Percentiles rank a stretch among this genome's conserved stretches.
phyloP scores from a whole-genome alignment of 1,140 invertebrate species.

The Anadara kagoshimensis region DNA sequence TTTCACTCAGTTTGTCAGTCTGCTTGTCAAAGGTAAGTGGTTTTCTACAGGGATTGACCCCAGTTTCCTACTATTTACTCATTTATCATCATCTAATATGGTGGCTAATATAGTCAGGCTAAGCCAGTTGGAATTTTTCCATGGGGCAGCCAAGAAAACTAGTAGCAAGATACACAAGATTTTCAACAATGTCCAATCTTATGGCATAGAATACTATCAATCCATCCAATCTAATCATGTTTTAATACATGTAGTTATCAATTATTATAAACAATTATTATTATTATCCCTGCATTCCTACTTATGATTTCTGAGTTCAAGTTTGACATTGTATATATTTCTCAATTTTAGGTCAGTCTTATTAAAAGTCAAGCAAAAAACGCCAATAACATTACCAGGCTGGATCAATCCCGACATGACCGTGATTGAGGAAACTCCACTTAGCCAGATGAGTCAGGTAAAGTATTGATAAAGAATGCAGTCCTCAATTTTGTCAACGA shows the following conservation, averaged over 20 bases:
- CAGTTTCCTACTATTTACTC: constrained; percentile 56
- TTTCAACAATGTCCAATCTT: no score
- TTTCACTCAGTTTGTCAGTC: no score
- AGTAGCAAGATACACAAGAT: constrained; percentile 48
- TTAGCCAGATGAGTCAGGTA: constrained; percentile 66
- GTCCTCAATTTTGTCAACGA: no score
- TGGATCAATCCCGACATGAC: constrained; percentile 45
- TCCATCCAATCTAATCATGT: no score
- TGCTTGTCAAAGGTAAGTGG: no score
- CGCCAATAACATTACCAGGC: constrained; percentile 57
- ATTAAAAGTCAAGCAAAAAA: constrained; percentile 60
- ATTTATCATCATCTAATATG: constrained; percentile 51
- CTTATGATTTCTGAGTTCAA: no score
- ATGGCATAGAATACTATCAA: no score
- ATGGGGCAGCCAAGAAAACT: constrained; percentile 35
- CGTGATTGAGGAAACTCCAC: constrained; percentile 64
- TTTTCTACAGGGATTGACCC: no score
- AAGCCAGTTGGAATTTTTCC: constrained; percentile 51
- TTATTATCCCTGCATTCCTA: no score
- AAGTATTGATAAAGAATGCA: not conserved
- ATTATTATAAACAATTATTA: no score
- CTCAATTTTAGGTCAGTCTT: constrained; percentile 51
- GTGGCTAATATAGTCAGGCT: constrained; percentile 55
- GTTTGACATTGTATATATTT: no score
- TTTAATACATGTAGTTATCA: no score